Evolutionary conservation across 1,140 invertebrate species (phyloP).

Genomic region (Pachypeltis micranthus): DNA sequence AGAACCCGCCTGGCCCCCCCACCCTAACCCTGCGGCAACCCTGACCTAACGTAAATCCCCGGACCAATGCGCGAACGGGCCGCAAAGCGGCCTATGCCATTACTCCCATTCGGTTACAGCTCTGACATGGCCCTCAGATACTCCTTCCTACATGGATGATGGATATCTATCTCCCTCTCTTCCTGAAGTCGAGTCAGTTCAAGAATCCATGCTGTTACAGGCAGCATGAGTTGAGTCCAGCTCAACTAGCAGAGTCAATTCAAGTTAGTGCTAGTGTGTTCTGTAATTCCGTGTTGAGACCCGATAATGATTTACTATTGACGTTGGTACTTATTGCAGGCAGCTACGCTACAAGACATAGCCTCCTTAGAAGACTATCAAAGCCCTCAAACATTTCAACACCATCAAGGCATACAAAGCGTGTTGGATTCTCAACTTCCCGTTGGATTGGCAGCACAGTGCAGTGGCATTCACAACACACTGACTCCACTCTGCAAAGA

Average conservation of each 20-base stretch:
- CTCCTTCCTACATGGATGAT: slow-evolving; percentile 33
- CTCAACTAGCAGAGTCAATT: slow-evolving; percentile 46
- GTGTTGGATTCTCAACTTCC: slow-evolving; percentile 60
- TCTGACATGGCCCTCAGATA: neutral
- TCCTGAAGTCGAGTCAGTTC: slow-evolving; percentile 49
- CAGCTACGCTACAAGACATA: slow-evolving; percentile 48
- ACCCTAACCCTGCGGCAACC: too few species aligned
- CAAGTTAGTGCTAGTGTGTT: slow-evolving; percentile 32
- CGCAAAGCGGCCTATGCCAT: too few species aligned
- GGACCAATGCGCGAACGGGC: too few species aligned
- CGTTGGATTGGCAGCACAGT: slow-evolving; percentile 66
- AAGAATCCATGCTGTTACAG: slow-evolving; percentile 55
- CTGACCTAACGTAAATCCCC: too few species aligned
- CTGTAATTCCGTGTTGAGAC: neutral
- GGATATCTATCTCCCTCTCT: slow-evolving; percentile 55
- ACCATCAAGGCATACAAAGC: slow-evolving; percentile 55
- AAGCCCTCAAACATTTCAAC: slow-evolving; percentile 35
- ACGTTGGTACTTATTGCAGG: slow-evolving; percentile 16
- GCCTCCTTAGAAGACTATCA: slow-evolving; percentile 51
- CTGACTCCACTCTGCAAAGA: slow-evolving; percentile 37
- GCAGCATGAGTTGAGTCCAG: slow-evolving; percentile 46
- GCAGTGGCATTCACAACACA: slow-evolving; percentile 42
- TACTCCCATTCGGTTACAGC: neutral
- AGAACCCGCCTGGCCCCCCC: too few species aligned
- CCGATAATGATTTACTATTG: too few species aligned